These are phyloP conservation scores for Cetonia aurata DNA, from an alignment of 2,888 invertebrate genomes.

Conservation along the genomic window DNA sequence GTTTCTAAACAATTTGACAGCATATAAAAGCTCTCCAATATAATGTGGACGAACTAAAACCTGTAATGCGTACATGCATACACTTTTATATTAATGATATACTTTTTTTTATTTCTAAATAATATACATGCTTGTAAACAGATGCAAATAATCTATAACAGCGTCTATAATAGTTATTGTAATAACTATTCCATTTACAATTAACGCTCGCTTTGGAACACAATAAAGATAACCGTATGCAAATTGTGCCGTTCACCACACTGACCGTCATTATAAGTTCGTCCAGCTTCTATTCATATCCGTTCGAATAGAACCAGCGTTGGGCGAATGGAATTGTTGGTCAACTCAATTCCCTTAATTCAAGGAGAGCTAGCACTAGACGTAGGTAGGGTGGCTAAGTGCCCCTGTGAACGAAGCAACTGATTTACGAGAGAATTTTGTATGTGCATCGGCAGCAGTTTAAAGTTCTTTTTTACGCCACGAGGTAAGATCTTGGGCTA, in stretches of 20 bases:
- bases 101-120: background rate
- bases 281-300: slow-evolving; percentile 22
- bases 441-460: background rate
- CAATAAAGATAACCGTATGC: slow-evolving; percentile 23
- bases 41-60: too few species aligned
- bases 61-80: too few species aligned
- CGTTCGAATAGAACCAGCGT: slow-evolving; percentile 15
- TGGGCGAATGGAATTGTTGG: slow-evolving; percentile 1
- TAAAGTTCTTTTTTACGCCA: background rate
- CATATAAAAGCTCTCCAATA: too few species aligned
- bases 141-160: background rate
- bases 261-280: slow-evolving; percentile 28
- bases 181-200: slow-evolving; percentile 18
- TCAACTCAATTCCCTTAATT: slow-evolving; percentile 22
- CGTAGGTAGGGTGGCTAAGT: background rate
- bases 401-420: background rate
- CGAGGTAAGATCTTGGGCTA: background rate
- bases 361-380: background rate
- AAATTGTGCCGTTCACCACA: slow-evolving; percentile 17
- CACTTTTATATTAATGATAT: too few species aligned
- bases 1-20: too few species aligned
- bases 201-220: slow-evolving; percentile 10
- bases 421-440: background rate
- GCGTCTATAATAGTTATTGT: background rate
- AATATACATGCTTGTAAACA: background rate